phyloP scores from a whole-genome alignment of 2,797 vertebrate genomes.

The Epinephelus awoara region DNA sequence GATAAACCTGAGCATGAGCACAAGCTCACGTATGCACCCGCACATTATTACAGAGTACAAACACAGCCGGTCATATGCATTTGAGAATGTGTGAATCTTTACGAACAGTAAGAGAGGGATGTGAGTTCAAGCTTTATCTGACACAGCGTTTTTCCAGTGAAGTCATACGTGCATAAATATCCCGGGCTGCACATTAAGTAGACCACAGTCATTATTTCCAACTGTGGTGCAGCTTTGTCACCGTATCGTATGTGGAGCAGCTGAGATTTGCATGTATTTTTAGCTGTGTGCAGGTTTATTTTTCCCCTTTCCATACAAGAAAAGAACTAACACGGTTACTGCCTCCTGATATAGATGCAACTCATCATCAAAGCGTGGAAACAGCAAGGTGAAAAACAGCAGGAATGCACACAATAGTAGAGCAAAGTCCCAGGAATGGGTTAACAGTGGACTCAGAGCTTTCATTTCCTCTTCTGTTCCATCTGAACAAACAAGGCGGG shows the following conservation, averaged over 20 bases:
- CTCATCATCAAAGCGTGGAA: slow-evolving; percentile 50
- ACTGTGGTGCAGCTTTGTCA: slow-evolving; percentile 17
- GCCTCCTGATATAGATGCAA: slow-evolving; percentile 33
- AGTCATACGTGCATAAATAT: slow-evolving; percentile 56
- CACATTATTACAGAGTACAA: slow-evolving; percentile 36
- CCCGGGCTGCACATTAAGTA: slow-evolving; percentile 57
- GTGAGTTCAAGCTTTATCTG: slow-evolving; percentile 45
- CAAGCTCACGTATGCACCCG: slow-evolving; percentile 39
- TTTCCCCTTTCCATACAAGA: neutral
- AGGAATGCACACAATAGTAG: slow-evolving; percentile 54
- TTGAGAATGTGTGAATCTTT: slow-evolving; percentile 50
- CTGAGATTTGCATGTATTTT: slow-evolving; percentile 52
- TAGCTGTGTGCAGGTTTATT: slow-evolving; percentile 32
- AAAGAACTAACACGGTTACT: slow-evolving; percentile 19
- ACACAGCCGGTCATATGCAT: slow-evolving; percentile 46
- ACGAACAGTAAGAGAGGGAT: slow-evolving; percentile 32
- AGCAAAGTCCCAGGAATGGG: slow-evolving; percentile 76
- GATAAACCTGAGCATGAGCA: slow-evolving; percentile 64
- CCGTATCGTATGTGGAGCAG: slow-evolving; percentile 48
- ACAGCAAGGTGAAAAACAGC: slow-evolving; percentile 42
- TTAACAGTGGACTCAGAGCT: slow-evolving; percentile 81
- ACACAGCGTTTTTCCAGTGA: slow-evolving; percentile 66
- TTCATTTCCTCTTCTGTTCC: slow-evolving; percentile 87
- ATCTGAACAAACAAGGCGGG: slow-evolving; percentile 89
- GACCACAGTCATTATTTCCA: slow-evolving; percentile 56